Base-by-base conservation (phyloP, 2,888 invertebrate species). In the Ennomos quercinarius region DNA sequence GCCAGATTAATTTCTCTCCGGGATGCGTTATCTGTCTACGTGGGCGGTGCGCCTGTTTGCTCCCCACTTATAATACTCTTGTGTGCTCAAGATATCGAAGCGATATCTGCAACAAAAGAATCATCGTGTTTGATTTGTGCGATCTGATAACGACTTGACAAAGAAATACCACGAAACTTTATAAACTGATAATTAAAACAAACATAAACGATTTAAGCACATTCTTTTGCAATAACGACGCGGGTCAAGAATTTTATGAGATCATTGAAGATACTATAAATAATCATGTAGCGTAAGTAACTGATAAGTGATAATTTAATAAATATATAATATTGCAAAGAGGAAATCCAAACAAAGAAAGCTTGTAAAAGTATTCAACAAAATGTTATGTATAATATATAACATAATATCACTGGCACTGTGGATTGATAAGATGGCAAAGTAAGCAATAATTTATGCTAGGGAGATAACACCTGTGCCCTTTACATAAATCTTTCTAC, bases 51-150 rank as follows among this genome's bases (percentile, higher is more conserved):
- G 47, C 43, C 51, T 84, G 84, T 86, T 87, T 85, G 84, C 80
- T 83, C 76, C 80, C 76, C 81, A 84, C 89, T 87, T 87, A 78
- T 82, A 86, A 87, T 86, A 83, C 83, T 86, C 89, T 90, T 91
- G 87, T 86, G 73, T 84, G 77, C 77, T 84, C 86, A 87, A 90
- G 91, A 87, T 89, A 88, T 86, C 71, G 77, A 80, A 88, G 86
- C 81, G 82, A 87, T 87, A 83, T 90, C 91, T 91, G 90, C 80
- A 92, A 92, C 89, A 90, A 90, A 80, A 81, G 78, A 80, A 76
- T 76, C 69, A 70, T 67, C 60, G 36, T 61, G 64, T 74, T 73
- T 76, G 66, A 77, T 74, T 52, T 74, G 68, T 73, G 64, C 66
- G 64, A 70, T 59, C 60, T 71, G 78, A 82, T 80, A 81, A 77